phyloP scores from a whole-genome alignment of 2,888 invertebrate genomes.

The Allacma fusca region DNA sequence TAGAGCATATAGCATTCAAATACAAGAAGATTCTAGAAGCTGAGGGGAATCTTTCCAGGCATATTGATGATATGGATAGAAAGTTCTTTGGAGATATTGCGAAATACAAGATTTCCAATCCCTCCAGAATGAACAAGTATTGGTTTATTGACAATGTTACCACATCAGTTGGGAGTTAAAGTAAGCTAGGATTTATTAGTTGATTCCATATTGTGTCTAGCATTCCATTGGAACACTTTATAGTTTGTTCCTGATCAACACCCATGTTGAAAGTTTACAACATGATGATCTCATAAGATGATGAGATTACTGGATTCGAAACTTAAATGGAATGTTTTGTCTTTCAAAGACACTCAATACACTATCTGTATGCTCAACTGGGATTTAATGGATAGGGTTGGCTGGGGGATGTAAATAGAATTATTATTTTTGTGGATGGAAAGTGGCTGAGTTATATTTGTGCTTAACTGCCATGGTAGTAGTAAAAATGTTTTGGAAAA shows the following conservation, averaged over 20 bases:
- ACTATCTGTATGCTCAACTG: neutral
- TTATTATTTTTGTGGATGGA: too few species aligned
- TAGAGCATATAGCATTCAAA: neutral
- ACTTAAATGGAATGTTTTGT: neutral
- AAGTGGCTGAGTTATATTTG: too few species aligned
- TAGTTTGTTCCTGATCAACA: neutral
- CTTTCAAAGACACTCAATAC: neutral
- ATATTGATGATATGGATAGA: neutral
- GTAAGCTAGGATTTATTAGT: neutral
- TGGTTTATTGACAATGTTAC: slow-evolving; percentile 10
- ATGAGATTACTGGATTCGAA: neutral
- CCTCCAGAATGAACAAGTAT: neutral
- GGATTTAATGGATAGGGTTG: neutral
- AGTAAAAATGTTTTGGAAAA: neutral
- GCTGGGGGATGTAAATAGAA: too few species aligned
- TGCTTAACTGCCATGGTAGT: neutral
- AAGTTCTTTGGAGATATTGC: neutral
- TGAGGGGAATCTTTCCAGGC: neutral
- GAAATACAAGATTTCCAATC: neutral
- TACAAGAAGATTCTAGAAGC: neutral
- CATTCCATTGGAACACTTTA: neutral
- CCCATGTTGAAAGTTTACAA: neutral
- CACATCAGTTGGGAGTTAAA: neutral
- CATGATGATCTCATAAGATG: neutral
- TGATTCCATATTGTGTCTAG: neutral